Evolutionary conservation across 2,113 vertebrate genomes (phyloP), one percentile per base, ranked within the genome.

Genomic region (Pelodiscus sinensis): DNA sequence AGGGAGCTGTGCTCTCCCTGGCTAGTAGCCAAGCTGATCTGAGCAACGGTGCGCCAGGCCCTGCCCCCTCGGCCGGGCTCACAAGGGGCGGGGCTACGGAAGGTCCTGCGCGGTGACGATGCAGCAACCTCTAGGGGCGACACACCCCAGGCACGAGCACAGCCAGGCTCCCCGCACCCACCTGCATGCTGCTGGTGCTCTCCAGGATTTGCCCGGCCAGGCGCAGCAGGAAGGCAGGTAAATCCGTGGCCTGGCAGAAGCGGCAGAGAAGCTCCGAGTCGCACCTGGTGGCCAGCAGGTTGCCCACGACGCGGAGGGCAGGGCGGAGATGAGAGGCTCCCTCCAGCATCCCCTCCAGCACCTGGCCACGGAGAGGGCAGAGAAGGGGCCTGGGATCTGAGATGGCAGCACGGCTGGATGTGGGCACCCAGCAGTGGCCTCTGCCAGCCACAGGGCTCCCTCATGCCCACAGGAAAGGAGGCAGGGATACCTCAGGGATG

Each of bases 151-250:
- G 31, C 29, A 31, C 3, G 31, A 3, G 29, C 14, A n/a, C 15
- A 68, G 29, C 31, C 18, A 19, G 29, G 13, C 31, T 16, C 65
- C 10, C 35, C 58, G 84, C 9, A 52, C 89, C 65, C 88, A 99
- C 99, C 98, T 98, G 95, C 81, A 97, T 97, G 84, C 97, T 92
- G 44, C 82, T 82, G 38, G 79, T 80, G 29, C 86, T 98, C 78
- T 97, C 97, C 52, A 99, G 97, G 86, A 98, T 96, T 81, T 98
- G 95, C 13, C 95, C 97, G 65, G 98, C 97, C 10, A 99, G 92
- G 57, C 90, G 95, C 57, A 99, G 97, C 55, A 98, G 97, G 57
- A 98, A 95, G 35, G 95, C 89, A 4, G 99, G 98, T 9, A 99
- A 93, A 15, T 97, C 97, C 15, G 98, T 88, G 85, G 98, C 97